Evolutionary conservation across 2,888 invertebrate species (phyloP).

Genomic region (Cephus rjabovi): DNA sequence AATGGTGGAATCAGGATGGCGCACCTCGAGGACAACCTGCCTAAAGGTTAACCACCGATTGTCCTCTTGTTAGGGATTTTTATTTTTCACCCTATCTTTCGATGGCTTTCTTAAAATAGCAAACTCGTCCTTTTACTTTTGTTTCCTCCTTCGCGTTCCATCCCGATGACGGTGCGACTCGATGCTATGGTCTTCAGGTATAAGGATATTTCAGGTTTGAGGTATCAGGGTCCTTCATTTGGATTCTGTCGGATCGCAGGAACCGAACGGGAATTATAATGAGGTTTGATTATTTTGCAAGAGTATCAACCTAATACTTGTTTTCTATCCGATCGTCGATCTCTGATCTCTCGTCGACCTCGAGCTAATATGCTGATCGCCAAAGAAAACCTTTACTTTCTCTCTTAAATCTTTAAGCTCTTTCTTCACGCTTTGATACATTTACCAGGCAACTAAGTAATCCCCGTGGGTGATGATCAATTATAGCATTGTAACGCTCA

Average conservation of each 20-base stretch:
- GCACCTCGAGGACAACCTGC: background rate
- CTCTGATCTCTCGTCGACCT: background rate
- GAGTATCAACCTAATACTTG: background rate
- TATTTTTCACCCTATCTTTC: background rate
- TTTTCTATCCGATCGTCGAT: background rate
- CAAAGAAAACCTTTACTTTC: background rate
- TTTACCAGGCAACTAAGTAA: background rate
- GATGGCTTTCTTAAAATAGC: background rate
- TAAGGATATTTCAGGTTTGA: background rate
- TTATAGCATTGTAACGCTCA: background rate
- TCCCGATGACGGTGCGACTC: background rate
- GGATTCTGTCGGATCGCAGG: background rate
- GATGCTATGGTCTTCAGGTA: background rate
- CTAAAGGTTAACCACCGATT: slow-evolving; percentile 44
- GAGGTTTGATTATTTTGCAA: background rate
- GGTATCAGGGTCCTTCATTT: background rate
- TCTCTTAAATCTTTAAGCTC: background rate
- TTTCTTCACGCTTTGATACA: background rate
- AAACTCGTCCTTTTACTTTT: slow-evolving; percentile 28
- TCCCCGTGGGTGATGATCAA: background rate
- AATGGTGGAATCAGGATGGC: background rate
- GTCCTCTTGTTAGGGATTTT: slow-evolving; percentile 29
- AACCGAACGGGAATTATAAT: background rate
- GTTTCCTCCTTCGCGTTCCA: background rate
- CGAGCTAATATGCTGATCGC: background rate